A percentile compares a stretch with the other conserved stretches of the same genome.
phyloP scores from a whole-genome alignment of 2,888 invertebrate species.

The Ectemnius continuus region DNA sequence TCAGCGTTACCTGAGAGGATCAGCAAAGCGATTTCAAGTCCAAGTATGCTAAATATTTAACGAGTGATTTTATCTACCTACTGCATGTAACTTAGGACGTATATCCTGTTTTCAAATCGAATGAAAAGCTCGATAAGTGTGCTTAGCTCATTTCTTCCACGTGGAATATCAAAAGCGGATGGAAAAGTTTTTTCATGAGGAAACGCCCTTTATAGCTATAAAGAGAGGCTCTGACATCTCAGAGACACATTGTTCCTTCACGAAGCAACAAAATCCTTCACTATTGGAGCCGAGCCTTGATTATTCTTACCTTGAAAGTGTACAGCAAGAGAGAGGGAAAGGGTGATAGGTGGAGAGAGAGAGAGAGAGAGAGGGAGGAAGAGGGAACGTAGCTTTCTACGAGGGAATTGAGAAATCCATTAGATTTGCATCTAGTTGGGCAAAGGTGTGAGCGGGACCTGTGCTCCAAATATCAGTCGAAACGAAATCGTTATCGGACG shows the following conservation, averaged over 20 bases:
- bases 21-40: too few relatives aligned
- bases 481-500: conserved; percentile 29
- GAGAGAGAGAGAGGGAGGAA: conserved; percentile 11
- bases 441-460: conserved; percentile 49
- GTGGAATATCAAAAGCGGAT: conserved; percentile 25
- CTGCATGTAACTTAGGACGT: too few relatives aligned
- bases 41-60: too few relatives aligned
- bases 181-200: not conserved
- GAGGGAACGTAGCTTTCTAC: conserved; percentile 34
- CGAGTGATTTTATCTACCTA: too few relatives aligned
- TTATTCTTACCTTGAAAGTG: conserved; percentile 12
- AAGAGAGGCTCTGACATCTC: conserved; percentile 5
- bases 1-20: too few relatives aligned
- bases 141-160: too few relatives aligned
- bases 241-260: conserved; percentile 2
- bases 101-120: too few relatives aligned
- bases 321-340: too few relatives aligned
- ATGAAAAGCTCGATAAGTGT: too few relatives aligned
- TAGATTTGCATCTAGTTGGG: conserved; percentile 41
- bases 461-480: conserved; percentile 42
- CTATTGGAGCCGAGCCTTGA: conserved; percentile 10
- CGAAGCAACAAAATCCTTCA: conserved; percentile 11
- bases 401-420: conserved; percentile 20
- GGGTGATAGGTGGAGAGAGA: conserved; percentile 13
- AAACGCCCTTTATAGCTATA: not conserved